A percentile compares a stretch with the other conserved stretches of the same genome.
Conservation (phyloP, 2,888 invertebrate genomes). For the Nymphalis urticae region DNA sequence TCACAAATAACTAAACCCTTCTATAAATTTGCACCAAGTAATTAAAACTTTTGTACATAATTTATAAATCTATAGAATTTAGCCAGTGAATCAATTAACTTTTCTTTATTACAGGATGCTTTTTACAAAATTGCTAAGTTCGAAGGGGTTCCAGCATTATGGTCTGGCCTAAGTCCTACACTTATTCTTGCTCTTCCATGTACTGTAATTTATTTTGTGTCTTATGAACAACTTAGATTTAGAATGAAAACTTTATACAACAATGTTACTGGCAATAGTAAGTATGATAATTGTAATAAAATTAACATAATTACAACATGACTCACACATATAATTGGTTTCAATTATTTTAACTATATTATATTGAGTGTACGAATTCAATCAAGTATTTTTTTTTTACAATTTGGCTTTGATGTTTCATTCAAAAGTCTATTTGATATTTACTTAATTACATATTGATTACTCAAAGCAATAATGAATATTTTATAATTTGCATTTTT, state of each 20-base stretch:
- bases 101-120: slow-evolving; percentile 88
- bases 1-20: not conserved
- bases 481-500: too few species aligned
- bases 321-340: not conserved
- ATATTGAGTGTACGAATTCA: too few species aligned
- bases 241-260: slow-evolving; percentile 83
- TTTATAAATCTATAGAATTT: slow-evolving; percentile 28
- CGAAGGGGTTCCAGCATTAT: slow-evolving; percentile 95
- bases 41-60: not conserved
- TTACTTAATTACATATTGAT: too few species aligned
- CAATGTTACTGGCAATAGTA: slow-evolving; percentile 58
- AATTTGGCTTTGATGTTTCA: too few species aligned
- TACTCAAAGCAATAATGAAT: too few species aligned
- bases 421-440: too few species aligned
- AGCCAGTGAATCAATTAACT: not conserved
- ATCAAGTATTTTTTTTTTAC: too few species aligned
- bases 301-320: not conserved
- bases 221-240: slow-evolving; percentile 94
- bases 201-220: slow-evolving; percentile 97
- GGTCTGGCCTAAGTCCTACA: slow-evolving; percentile 99
- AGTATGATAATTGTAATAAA: slow-evolving; percentile 40
- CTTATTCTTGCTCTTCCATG: slow-evolving; percentile 97
- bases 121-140: slow-evolving; percentile 93
- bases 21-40: too few species aligned
- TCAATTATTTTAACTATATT: too few species aligned